These are phyloP conservation scores for Cyclophora punctaria DNA, from an alignment of 2,888 invertebrate genomes.

Conservation along the genomic window DNA sequence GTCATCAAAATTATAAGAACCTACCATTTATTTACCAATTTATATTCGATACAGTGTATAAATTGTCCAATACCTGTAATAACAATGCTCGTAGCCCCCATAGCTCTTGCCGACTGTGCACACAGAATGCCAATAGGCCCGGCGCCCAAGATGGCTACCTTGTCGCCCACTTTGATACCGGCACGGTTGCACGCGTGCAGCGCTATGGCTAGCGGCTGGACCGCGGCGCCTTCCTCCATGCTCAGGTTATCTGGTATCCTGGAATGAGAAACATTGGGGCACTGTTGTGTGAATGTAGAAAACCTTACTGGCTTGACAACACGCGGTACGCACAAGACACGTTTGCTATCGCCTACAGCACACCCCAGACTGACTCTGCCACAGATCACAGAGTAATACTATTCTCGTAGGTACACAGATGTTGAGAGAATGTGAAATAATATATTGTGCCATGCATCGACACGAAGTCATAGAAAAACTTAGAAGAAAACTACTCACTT, in stretches of 20 bases:
- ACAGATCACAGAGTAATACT: no score
- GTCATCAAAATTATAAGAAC: no score
- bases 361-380: no score
- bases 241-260: constrained; percentile 91
- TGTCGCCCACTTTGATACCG: constrained; percentile 80
- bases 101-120: constrained; percentile 85
- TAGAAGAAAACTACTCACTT: constrained; percentile 70
- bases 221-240: constrained; percentile 93
- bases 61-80: constrained; percentile 78
- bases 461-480: background rate
- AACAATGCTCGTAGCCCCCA: constrained; percentile 86
- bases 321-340: no score
- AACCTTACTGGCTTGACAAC: no score
- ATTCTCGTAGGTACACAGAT: no score
- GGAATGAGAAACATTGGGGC: background rate
- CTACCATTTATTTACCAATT: no score
- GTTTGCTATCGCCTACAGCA: no score
- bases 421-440: no score
- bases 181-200: constrained; percentile 94
- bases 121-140: constrained; percentile 92
- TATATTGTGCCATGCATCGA: no score
- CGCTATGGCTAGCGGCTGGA: constrained; percentile 95
- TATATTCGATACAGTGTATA: background rate
- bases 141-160: constrained; percentile 84
- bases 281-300: no score